Evolutionary conservation across 2,888 invertebrate genomes (phyloP).

Genomic region (Drosophila dives): DNA sequence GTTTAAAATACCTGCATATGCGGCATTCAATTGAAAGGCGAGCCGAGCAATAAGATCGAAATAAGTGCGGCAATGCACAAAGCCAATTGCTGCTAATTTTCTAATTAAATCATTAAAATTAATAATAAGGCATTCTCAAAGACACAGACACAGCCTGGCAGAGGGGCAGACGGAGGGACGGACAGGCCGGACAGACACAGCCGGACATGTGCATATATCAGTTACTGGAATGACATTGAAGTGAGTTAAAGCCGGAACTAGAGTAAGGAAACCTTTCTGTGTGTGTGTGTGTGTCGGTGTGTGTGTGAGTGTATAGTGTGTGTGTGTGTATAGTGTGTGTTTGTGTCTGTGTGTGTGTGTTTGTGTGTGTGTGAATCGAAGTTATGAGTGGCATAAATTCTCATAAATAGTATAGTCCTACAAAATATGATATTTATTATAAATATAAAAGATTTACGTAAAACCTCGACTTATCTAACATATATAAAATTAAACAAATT

Average conservation of each 20-base stretch:
- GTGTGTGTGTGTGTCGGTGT: not conserved
- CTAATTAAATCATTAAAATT: constrained; percentile 77
- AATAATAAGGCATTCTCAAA: constrained; percentile 50
- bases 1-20: constrained; percentile 25
- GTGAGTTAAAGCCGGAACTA: constrained; percentile 26
- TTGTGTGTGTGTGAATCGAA: not conserved
- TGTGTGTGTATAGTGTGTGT: not conserved
- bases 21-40: constrained; percentile 37
- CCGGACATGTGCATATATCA: constrained; percentile 20
- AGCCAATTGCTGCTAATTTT: constrained; percentile 64
- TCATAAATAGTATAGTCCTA: not conserved
- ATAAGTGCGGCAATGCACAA: constrained; percentile 46
- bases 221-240: constrained; percentile 11
- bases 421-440: not conserved
- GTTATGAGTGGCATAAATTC: not conserved
- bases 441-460: not conserved
- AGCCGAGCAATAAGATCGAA: constrained; percentile 51
- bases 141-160: constrained; percentile 21
- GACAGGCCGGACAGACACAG: not conserved
- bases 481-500: not conserved
- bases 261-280: constrained; percentile 6
- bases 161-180: not conserved
- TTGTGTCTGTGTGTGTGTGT: not conserved
- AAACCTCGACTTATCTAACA: rapidly evolving
- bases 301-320: not conserved